These are phyloP conservation scores for Nebria salina DNA, from an alignment of 2,888 invertebrate genomes.

Conservation along the genomic window DNA sequence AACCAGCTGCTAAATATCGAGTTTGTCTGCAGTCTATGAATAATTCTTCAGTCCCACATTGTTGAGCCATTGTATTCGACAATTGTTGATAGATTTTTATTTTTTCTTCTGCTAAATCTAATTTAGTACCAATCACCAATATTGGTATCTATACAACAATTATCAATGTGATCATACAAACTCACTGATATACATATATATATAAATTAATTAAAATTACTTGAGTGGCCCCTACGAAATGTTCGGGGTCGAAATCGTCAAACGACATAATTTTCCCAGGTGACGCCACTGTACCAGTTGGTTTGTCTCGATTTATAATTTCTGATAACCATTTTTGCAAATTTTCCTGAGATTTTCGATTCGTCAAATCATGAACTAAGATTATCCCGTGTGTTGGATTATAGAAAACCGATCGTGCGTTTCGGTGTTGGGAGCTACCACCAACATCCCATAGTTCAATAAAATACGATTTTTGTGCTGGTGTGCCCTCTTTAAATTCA, in stretches of 20 bases:
- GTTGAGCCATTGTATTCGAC: slow-evolving; percentile 79
- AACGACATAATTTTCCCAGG: slow-evolving; percentile 61
- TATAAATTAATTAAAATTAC: slow-evolving; percentile 56
- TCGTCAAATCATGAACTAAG: slow-evolving; percentile 95
- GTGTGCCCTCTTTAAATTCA: slow-evolving; percentile 93
- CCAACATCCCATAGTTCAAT: slow-evolving; percentile 98
- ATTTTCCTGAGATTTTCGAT: slow-evolving; percentile 94
- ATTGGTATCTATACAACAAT: slow-evolving; percentile 78
- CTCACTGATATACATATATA: slow-evolving; percentile 6
- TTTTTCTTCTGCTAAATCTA: slow-evolving; percentile 83
- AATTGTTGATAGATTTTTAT: slow-evolving; percentile 72
- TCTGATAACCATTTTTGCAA: slow-evolving; percentile 93
- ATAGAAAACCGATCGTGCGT: slow-evolving; percentile 94
- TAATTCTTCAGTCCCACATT: slow-evolving; percentile 94
- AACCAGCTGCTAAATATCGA: slow-evolving; percentile 91
- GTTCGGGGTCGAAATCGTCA: slow-evolving; percentile 85
- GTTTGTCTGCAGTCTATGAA: slow-evolving; percentile 79
- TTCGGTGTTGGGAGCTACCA: slow-evolving; percentile 91
- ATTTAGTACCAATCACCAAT: slow-evolving; percentile 93
- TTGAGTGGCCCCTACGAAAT: slow-evolving; percentile 83
- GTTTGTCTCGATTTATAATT: slow-evolving; percentile 76
- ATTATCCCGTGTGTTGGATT: slow-evolving; percentile 93
- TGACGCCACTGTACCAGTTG: not conserved
- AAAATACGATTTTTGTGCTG: slow-evolving; percentile 89
- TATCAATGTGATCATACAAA: slow-evolving; percentile 52